Evolutionary conservation across 2,888 invertebrate genomes (phyloP), one percentile per base, ranked within the genome.

Genomic region (Temnothorax unifasciatus): DNA sequence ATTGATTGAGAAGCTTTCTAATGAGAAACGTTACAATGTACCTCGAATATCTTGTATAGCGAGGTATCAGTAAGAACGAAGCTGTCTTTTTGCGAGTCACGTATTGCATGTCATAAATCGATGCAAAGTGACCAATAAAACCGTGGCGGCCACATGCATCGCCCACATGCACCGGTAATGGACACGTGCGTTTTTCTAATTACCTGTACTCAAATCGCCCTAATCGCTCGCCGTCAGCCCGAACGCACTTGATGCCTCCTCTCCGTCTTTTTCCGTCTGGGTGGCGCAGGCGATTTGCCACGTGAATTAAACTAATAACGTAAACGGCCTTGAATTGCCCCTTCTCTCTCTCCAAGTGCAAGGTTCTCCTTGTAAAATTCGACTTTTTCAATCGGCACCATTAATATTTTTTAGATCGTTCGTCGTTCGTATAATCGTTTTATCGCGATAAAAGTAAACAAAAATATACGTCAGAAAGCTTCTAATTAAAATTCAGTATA

Each of bases 51-150:
- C 68, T 29, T 25, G 29, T 66, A 44, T 9, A 50, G 25, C n/a
- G 57, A 77, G 63, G 64, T 25, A 69, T 6, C 3, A 18, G n/a
- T 34, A 29, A 52, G 29, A 82, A 85, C 82, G 75, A 76, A 81
- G 66, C 66, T 84, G 59, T 83, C 71, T 81, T 83, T 82, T 85
- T 74, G 25, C 75, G 66, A 85, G 85, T 89, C 89, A 87, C 89
- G 87, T 89, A 89, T 88, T 77, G 85, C 83, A 82, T 74, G 87
- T 88, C 86, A 86, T 89, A 89, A 91, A 90, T 88, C 89, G 88
- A 88, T 69, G 83, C 88, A 90, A 90, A 92, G 90, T 90, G 89
- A 85, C 87, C 85, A 90, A 91, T 91, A 89, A 90, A 90, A 89
- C 83, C 83, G 61, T 75, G 41, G 50, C 52, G 64, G 61, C 41